Evolutionary conservation across 2,113 vertebrate genomes (phyloP), one percentile per base, ranked within the genome.

Genomic region (Galeopterus variegatus): DNA sequence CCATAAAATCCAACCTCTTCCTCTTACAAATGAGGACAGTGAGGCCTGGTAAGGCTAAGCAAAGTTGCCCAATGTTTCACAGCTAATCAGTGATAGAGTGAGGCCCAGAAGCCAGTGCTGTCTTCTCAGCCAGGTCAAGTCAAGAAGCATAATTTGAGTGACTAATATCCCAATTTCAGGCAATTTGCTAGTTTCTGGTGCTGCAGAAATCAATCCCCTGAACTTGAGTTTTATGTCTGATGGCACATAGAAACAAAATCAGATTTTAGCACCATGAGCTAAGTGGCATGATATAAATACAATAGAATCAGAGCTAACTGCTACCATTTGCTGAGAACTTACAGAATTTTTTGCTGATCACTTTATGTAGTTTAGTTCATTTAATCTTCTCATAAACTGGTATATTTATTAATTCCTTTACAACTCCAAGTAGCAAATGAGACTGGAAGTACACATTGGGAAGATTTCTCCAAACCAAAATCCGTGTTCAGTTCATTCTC

Each of bases 1-100:
- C 89, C 62, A 83, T 94, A 96, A 96, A 95, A 93, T 52, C 28
- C 28, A 93, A 90, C 73, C 11, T 83, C 62, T 97, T 94, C 64
- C 73, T 96, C 73, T 96, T 89, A 76, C 26, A 88, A n/a, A 93
- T 83, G 85, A 83, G 73, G 48, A 97, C 28, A 76, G 64, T 45
- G 64, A 93, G 91, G 85, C 60, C 73, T 79, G n/a, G 50, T 36
- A n/a, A 94, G 45, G 15, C 23, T 86, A 79, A 95, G 67, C 26
- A 76, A 87, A 88, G 50, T 86, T 83, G 31, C 45, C 64, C 72
- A 52, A 10, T 86, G 31, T 75, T 97, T 96, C 91, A 94, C 79
- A 95, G 77, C 24, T 91, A 58, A 90, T 95, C 79, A 70, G 36
- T 54, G 50, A 88, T 41, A 84, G 19, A 69, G 23, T 77, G 31